phyloP scores from a whole-genome alignment of 2,113 vertebrate genomes.

The Diphyllodes magnificus region DNA sequence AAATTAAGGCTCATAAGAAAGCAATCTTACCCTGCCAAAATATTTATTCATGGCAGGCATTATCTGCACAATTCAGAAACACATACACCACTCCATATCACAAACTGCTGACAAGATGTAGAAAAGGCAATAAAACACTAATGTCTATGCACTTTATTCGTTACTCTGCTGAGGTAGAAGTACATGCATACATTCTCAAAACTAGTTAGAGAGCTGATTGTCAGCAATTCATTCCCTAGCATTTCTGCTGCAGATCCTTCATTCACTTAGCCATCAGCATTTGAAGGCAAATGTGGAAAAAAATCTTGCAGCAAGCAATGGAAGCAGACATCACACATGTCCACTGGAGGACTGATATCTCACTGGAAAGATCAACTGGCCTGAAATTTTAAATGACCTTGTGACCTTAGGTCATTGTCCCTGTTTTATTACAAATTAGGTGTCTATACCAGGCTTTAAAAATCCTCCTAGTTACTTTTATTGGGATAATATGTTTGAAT shows the following conservation, averaged over 20 bases:
- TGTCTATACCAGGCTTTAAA: background rate
- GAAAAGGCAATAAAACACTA: background rate
- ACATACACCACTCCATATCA: background rate
- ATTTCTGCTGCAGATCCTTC: background rate
- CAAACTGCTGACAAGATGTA: constrained; percentile 33
- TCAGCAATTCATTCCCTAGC: background rate
- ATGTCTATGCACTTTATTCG: background rate
- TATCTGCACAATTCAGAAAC: constrained; percentile 34
- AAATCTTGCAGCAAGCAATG: background rate
- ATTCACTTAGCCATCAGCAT: background rate
- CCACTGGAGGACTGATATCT: background rate
- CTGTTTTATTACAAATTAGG: background rate
- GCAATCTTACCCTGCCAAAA: background rate
- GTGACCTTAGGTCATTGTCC: background rate
- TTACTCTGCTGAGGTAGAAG: background rate
- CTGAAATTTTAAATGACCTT: background rate
- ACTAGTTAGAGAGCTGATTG: background rate
- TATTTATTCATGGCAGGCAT: constrained; percentile 40
- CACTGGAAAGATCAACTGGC: background rate
- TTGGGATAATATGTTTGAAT: background rate
- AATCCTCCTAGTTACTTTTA: background rate
- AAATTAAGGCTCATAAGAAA: constrained; percentile 25
- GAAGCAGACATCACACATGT: background rate
- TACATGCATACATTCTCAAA: constrained; percentile 10
- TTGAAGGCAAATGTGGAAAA: background rate